Evolutionary conservation across 2,113 vertebrate species (phyloP), one percentile per base, ranked within the genome.

Genomic region (Vidua chalybeata): DNA sequence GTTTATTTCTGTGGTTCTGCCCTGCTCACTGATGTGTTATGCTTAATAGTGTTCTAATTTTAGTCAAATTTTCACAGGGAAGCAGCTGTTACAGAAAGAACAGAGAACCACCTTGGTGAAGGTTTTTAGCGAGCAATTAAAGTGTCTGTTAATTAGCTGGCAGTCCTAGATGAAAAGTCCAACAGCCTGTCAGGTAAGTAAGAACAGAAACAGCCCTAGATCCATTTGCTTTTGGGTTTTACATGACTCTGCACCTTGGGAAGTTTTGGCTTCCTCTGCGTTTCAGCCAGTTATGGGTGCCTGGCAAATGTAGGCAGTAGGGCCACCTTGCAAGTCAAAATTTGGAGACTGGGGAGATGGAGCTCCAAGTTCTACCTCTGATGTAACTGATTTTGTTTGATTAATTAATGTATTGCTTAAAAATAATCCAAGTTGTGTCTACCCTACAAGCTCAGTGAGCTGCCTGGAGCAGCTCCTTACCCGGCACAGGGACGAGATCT

Each of bases 401-500:
- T 33, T n/a, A 72, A 18, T 10, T 52, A 7, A 54, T 41, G 0
- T 8, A 11, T 20, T 73, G 58, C 15, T 43, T 31, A 21, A 21
- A 66, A 86, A 26, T 2, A 19, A 49, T 1, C 22, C 2, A 7
- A 35, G 48, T 2, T 3, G 0, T 21, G 7, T 16, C 54, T 33
- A 49, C 15, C 52, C 39, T 17, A 2, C 0, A 8, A 41, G 30
- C 43, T 22, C 26, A n/a, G 13, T 10, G 19, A 13, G 55, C 9
- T 26, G 4, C 1, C 6, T 28, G 28, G 68, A 39, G 64, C 1
- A 61, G 30, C 12, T 30, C 62, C 97, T 92, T 97, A 99, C 99
- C 67, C 99, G 99, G 96, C 99, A 99, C 33, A 99, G 98, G 17
- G 99, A 98, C 0, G 98, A 97, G 2, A 99, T 98, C 96, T 99